A percentile compares a stretch with the other conserved stretches of the same genome.
Evolutionary conservation across 2,888 invertebrate species (phyloP).

Genomic region (Rhorus exstirpatorius): DNA sequence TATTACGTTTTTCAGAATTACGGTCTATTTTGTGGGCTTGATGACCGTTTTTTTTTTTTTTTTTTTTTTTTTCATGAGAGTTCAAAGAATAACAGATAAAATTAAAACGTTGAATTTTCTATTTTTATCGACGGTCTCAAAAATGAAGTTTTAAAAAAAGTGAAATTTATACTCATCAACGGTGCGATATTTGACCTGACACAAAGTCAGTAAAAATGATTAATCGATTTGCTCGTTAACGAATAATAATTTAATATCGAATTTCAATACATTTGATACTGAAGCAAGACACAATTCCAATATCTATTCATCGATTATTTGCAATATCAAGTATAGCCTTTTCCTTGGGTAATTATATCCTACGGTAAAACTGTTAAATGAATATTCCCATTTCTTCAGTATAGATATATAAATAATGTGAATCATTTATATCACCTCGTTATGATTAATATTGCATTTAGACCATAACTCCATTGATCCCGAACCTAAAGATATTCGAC

Average conservation of each 20-base stretch:
- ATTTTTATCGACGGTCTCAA: no score
- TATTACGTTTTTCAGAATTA: no score
- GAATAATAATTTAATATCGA: slow-evolving; percentile 20
- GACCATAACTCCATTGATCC: no score
- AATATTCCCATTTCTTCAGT: background rate
- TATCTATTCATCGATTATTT: background rate
- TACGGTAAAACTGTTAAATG: background rate
- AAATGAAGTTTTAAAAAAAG: background rate
- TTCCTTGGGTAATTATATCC: background rate
- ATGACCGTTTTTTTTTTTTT: no score
- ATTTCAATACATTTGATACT: slow-evolving; percentile 34
- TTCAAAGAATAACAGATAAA: no score
- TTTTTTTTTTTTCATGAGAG: no score
- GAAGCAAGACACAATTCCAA: background rate
- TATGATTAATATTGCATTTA: no score
- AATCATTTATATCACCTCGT: background rate
- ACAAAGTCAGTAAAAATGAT: slow-evolving; percentile 16
- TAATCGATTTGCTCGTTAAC: slow-evolving; percentile 24
- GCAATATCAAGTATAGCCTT: background rate
- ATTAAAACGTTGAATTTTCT: no score
- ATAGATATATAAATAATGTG: no score
- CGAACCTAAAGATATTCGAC: no score
- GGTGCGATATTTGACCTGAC: background rate
- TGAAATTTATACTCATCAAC: background rate
- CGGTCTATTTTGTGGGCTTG: no score